phyloP scores from a whole-genome alignment of 2,888 invertebrate genomes.

The Eupithecia tripunctaria region DNA sequence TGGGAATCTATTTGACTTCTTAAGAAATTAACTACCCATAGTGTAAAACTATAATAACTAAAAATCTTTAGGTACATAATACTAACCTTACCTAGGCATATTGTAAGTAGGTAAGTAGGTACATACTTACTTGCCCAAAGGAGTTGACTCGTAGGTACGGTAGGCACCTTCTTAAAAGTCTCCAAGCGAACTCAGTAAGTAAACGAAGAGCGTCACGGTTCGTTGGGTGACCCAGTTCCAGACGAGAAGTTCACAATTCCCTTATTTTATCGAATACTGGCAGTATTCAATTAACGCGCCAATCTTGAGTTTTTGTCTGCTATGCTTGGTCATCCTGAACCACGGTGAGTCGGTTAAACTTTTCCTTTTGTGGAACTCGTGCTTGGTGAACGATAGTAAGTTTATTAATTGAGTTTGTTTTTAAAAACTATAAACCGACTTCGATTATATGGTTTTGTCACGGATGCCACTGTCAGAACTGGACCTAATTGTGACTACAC shows the following conservation, averaged over 20 bases:
- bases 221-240: conserved; percentile 59
- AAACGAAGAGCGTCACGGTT: conserved; percentile 46
- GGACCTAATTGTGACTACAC: too few relatives aligned
- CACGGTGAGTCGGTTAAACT: conserved; percentile 25
- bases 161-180: conserved; percentile 15
- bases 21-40: too few relatives aligned
- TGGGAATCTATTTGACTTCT: too few relatives aligned
- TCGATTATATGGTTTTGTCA: too few relatives aligned
- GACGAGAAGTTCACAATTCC: conserved; percentile 38
- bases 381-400: not conserved
- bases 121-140: too few relatives aligned
- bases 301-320: conserved; percentile 38
- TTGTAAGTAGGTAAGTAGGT: not conserved
- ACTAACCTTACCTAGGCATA: too few relatives aligned
- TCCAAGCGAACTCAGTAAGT: conserved; percentile 31
- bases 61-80: too few relatives aligned
- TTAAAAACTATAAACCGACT: too few relatives aligned
- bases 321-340: conserved; percentile 27
- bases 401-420: too few relatives aligned
- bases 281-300: conserved; percentile 54
- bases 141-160: too few relatives aligned
- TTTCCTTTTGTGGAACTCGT: conserved; percentile 8
- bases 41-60: too few relatives aligned
- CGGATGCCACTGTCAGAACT: too few relatives aligned
- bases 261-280: conserved; percentile 37